Conservation (phyloP, 2,888 invertebrate genomes). For the Dolomedes plantarius region DNA sequence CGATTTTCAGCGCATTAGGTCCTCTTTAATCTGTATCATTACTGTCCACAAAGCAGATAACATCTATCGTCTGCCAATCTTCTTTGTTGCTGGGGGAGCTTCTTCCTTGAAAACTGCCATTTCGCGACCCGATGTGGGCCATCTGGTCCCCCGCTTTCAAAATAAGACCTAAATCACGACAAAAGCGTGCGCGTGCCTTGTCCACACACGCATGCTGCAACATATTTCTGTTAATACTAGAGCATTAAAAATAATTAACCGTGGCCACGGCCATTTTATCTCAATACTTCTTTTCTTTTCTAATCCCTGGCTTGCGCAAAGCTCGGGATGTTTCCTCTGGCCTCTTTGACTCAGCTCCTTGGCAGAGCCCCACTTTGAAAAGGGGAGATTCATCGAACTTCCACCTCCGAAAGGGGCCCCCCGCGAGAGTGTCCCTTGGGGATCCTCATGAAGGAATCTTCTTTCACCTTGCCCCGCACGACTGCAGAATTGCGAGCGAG, state of each 20-base stretch:
- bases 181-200: background rate
- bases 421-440: constrained; percentile 9
- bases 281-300: no score
- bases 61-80: no score
- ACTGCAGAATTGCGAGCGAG: background rate
- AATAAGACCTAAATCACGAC: background rate
- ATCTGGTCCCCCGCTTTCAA: background rate
- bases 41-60: no score
- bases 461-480: constrained; percentile 7
- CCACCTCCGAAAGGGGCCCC: constrained; percentile 15
- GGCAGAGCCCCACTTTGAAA: background rate
- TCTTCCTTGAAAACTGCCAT: no score
- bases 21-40: no score
- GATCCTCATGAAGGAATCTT: constrained; percentile 38
- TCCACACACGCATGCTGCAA: background rate
- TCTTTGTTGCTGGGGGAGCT: no score
- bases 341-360: constrained; percentile 9
- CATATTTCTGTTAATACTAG: background rate
- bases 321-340: no score
- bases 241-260: background rate
- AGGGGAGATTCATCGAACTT: constrained; percentile 50
- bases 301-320: no score
- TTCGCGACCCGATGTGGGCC: no score
- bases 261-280: no score
- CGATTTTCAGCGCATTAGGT: no score